These are phyloP conservation scores for Diuraphis noxia DNA, from an alignment of 1,140 invertebrate species.

Conservation along the genomic window DNA sequence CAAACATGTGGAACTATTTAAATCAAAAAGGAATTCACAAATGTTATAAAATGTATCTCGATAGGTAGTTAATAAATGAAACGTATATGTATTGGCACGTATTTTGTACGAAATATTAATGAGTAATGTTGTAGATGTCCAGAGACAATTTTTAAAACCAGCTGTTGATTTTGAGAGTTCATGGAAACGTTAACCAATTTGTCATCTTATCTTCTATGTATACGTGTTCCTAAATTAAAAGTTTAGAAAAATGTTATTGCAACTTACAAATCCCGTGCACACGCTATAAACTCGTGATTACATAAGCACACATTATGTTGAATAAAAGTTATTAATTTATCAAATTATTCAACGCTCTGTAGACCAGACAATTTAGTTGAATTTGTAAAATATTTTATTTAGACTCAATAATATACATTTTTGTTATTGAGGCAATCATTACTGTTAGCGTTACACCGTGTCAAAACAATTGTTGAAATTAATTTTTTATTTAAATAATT, in stretches of 20 bases:
- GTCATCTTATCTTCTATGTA: not conserved
- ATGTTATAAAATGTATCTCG: not conserved
- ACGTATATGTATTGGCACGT: not conserved
- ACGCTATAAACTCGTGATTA: not conserved
- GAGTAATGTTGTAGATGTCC: not conserved
- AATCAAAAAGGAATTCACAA: not conserved
- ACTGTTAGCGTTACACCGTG: not conserved
- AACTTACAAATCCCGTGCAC: not conserved
- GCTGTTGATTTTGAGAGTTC: not conserved
- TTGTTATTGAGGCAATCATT: constrained; percentile 23
- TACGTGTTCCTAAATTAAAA: not conserved
- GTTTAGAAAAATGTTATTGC: not conserved
- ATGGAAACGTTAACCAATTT: not conserved
- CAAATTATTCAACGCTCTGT: not conserved
- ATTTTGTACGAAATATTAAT: not conserved
- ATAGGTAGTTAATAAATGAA: not conserved
- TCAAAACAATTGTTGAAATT: not conserved
- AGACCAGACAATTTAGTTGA: not conserved
- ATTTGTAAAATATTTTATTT: constrained; percentile 5
- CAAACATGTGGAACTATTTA: not conserved
- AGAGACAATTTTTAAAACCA: not conserved
- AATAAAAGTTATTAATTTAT: not conserved
- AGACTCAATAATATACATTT: constrained; percentile 9
- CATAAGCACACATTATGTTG: not conserved
- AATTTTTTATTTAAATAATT: not conserved